phyloP scores from a whole-genome alignment of 2,888 invertebrate genomes.

The Drosophila algonquin region DNA sequence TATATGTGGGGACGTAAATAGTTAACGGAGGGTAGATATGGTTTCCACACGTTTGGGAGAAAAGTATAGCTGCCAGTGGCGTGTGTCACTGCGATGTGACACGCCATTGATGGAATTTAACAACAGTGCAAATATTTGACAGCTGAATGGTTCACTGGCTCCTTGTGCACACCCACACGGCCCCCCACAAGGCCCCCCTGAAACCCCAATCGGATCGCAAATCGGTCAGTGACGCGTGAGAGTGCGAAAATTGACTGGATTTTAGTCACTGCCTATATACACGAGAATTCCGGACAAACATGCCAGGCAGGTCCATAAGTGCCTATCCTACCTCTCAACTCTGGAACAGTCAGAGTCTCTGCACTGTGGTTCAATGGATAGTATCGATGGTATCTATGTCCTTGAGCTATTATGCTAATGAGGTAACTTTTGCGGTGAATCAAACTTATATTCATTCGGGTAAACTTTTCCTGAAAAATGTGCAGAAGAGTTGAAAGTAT shows the following conservation, averaged over 20 bases:
- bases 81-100: conserved; percentile 42
- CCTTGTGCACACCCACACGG: background rate
- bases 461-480: background rate
- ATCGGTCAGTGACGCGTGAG: conserved; percentile 71
- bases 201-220: conserved; percentile 24
- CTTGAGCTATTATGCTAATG: background rate
- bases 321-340: background rate
- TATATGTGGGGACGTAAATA: background rate
- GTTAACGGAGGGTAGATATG: background rate
- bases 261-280: conserved; percentile 28
- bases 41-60: background rate
- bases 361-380: background rate
- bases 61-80: conserved; percentile 19
- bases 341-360: background rate
- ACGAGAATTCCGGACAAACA: background rate
- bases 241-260: conserved; percentile 72
- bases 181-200: background rate
- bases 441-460: background rate
- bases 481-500: background rate
- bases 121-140: conserved; percentile 74
- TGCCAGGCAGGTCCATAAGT: conserved; percentile 7
- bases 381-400: background rate
- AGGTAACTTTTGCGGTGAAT: background rate
- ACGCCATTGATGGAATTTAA: conserved; percentile 69
- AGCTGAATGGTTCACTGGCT: conserved; percentile 46